Conservation (phyloP, 2,888 invertebrate genomes). For the Lasiommata megera region DNA sequence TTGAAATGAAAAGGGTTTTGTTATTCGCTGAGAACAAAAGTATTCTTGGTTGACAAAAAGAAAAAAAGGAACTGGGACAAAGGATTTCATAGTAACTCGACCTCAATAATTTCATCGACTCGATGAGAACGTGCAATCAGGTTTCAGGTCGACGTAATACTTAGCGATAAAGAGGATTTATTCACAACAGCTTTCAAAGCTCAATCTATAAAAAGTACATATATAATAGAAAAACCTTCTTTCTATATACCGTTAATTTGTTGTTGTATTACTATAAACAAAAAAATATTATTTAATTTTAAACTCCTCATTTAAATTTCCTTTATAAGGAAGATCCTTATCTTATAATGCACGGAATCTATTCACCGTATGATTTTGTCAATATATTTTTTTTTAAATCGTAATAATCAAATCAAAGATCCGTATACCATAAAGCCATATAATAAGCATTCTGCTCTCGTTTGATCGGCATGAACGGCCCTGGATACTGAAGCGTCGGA, state of each 20-base stretch:
- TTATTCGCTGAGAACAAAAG: background rate
- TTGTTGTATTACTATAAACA: too few relatives aligned
- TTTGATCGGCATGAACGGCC: background rate
- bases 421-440: too few relatives aligned
- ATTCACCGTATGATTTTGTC: too few relatives aligned
- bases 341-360: too few relatives aligned
- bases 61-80: background rate
- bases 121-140: background rate
- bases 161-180: background rate
- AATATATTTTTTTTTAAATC: too few relatives aligned
- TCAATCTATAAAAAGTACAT: too few relatives aligned
- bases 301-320: too few relatives aligned
- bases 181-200: background rate
- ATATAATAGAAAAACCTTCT: too few relatives aligned
- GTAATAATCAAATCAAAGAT: too few relatives aligned
- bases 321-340: too few relatives aligned
- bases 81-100: background rate
- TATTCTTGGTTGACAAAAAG: background rate
- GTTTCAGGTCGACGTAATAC: background rate
- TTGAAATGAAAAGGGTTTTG: background rate
- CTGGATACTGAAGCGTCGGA: slow-evolving; percentile 10
- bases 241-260: too few relatives aligned
- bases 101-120: background rate
- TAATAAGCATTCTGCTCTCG: background rate
- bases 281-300: too few relatives aligned